phyloP scores from a whole-genome alignment of 2,888 invertebrate genomes.

The Drosophila parthenogenetica region DNA sequence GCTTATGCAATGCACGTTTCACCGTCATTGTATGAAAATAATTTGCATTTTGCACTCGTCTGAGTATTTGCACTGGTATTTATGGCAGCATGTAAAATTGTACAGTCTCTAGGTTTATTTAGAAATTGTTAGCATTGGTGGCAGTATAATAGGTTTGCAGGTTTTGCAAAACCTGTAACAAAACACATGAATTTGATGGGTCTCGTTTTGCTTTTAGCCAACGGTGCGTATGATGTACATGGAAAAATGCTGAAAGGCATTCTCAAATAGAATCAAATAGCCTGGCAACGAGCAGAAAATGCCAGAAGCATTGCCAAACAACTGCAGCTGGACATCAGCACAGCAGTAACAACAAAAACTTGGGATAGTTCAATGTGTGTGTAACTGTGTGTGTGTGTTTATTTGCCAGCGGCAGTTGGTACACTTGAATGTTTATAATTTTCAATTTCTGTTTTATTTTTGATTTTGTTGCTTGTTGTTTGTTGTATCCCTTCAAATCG shows the following conservation, averaged over 20 bases:
- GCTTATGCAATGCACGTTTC: conserved; percentile 68
- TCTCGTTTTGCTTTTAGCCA: conserved; percentile 26
- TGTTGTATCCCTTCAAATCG: conserved; percentile 18
- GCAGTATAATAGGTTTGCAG: conserved; percentile 9
- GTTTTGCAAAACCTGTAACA: conserved; percentile 8
- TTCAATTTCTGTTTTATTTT: conserved; percentile 54
- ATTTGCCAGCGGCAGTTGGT: conserved; percentile 40
- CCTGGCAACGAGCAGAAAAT: conserved; percentile 17
- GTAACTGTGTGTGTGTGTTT: conserved; percentile 36
- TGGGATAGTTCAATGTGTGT: conserved; percentile 24
- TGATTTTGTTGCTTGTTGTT: not conserved
- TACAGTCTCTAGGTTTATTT: conserved; percentile 27
- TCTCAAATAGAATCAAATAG: conserved; percentile 13
- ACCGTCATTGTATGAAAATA: conserved; percentile 57
- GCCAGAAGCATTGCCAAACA: conserved; percentile 23
- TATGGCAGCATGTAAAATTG: conserved; percentile 21
- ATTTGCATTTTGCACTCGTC: conserved; percentile 48
- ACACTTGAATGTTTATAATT: conserved; percentile 66
- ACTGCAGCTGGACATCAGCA: conserved; percentile 17
- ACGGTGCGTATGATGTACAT: conserved; percentile 42
- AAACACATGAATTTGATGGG: conserved; percentile 41
- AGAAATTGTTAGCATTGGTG: conserved; percentile 4
- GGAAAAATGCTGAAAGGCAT: conserved; percentile 13
- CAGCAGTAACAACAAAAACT: not conserved
- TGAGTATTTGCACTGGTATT: conserved; percentile 11